Evolutionary conservation across 2,797 vertebrate species (phyloP).

Genomic region (Sebastes oblongus): DNA sequence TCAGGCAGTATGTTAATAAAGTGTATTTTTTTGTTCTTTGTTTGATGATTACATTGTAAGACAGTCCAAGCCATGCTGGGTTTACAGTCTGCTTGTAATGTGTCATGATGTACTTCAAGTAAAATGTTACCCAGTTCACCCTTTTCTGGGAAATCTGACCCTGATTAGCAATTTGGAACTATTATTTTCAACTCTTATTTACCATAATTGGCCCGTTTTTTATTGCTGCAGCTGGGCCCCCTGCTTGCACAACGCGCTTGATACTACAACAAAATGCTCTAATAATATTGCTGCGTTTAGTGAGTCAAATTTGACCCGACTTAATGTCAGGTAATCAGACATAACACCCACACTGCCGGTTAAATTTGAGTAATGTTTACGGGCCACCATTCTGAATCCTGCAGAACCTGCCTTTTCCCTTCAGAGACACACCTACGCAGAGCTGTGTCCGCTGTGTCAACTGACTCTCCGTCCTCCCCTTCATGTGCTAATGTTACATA

Average conservation of each 20-base stretch:
- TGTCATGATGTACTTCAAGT: neutral
- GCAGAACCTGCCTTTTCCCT: neutral
- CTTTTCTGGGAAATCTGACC: slow-evolving; percentile 25
- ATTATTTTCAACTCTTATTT: slow-evolving; percentile 5
- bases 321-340: neutral
- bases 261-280: neutral
- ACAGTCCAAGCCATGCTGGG: neutral
- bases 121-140: neutral
- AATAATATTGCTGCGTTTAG: neutral
- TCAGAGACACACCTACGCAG: neutral
- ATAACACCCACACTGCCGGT: neutral
- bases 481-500: slow-evolving; percentile 32
- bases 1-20: neutral
- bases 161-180: neutral
- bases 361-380: neutral
- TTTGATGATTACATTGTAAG: neutral
- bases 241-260: neutral
- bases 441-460: too few relatives aligned
- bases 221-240: neutral
- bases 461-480: neutral
- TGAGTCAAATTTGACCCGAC: neutral
- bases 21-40: neutral
- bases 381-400: neutral
- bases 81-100: neutral
- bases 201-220: neutral